Percentiles rank a stretch among this genome's conserved stretches.
phyloP scores from a whole-genome alignment of 2,888 invertebrate species.

The Platycheirus rosarum region DNA sequence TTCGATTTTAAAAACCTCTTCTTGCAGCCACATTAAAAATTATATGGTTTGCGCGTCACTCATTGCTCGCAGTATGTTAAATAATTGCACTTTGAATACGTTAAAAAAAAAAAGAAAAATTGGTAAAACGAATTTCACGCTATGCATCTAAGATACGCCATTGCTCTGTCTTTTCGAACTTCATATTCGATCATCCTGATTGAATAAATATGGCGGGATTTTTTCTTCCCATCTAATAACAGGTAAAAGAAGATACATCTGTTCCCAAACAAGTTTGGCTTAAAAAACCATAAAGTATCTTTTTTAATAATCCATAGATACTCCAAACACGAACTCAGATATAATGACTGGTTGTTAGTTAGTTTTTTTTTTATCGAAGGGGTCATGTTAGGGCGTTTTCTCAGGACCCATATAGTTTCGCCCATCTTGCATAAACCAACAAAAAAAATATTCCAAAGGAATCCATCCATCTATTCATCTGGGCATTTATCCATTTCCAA shows the following conservation, averaged over 20 bases:
- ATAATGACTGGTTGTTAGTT: conserved; percentile 73
- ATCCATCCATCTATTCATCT: conserved; percentile 54
- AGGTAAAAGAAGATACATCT: conserved; percentile 40
- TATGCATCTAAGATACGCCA: conserved; percentile 37
- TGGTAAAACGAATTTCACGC: conserved; percentile 53
- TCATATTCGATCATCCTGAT: conserved; percentile 18
- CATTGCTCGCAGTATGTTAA: conserved; percentile 12
- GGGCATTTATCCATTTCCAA: conserved; percentile 71
- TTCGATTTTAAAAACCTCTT: conserved; percentile 80
- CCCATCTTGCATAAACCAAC: conserved; percentile 33
- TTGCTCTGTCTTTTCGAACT: conserved; percentile 23
- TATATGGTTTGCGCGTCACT: conserved; percentile 60
- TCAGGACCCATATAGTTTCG: conserved; percentile 73
- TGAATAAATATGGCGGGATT: conserved; percentile 42
- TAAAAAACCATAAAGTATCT: conserved; percentile 1
- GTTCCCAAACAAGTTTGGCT: conserved; percentile 50
- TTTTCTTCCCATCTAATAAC: not conserved
- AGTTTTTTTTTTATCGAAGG: conserved; percentile 56
- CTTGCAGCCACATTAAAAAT: conserved; percentile 74
- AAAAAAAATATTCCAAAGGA: conserved; percentile 25
- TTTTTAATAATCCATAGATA: conserved; percentile 43
- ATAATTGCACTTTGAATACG: conserved; percentile 41
- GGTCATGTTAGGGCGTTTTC: conserved; percentile 75
- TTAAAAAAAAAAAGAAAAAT: too few relatives aligned
- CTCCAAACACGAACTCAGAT: conserved; percentile 50